Conservation (phyloP, 2,888 invertebrate species). For the Beris morrisii region DNA sequence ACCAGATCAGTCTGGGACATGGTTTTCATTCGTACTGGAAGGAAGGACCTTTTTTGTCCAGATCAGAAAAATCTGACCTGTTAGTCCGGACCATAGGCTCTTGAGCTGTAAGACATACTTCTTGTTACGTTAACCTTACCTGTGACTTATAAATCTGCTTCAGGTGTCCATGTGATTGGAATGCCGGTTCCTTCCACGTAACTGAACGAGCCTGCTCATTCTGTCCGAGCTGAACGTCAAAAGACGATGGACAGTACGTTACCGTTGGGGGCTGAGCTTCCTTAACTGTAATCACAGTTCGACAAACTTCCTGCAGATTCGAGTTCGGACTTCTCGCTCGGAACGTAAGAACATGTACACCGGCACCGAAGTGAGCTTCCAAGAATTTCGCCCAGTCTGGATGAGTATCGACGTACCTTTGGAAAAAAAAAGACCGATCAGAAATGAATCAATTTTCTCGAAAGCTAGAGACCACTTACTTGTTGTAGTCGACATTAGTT, state of each 20-base stretch:
- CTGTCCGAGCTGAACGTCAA: constrained; percentile 60
- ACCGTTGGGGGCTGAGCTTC: constrained; percentile 63
- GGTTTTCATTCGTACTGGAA: no score
- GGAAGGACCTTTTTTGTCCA: no score
- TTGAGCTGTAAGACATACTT: no score
- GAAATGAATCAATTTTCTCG: not conserved
- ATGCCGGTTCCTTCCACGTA: constrained; percentile 68
- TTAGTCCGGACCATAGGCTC: no score
- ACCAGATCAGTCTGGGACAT: no score
- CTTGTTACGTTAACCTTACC: constrained; percentile 51
- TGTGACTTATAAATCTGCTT: constrained; percentile 63
- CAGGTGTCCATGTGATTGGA: constrained; percentile 62
- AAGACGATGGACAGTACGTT: constrained; percentile 64
- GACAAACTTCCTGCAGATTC: constrained; percentile 61
- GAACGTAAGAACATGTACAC: constrained; percentile 63
- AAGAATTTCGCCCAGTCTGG: constrained; percentile 66
- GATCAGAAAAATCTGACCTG: no score
- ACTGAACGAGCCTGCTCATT: constrained; percentile 62
- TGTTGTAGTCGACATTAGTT: constrained; percentile 68
- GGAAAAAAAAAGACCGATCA: constrained; percentile 37
- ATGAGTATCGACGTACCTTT: constrained; percentile 61
- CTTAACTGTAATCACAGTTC: constrained; percentile 62
- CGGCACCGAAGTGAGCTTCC: constrained; percentile 62
- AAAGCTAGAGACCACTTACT: constrained; percentile 50
- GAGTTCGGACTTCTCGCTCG: constrained; percentile 62